These are phyloP conservation scores for Eurypyga helias DNA, from an alignment of 2,113 vertebrate species.

Conservation along the genomic window DNA sequence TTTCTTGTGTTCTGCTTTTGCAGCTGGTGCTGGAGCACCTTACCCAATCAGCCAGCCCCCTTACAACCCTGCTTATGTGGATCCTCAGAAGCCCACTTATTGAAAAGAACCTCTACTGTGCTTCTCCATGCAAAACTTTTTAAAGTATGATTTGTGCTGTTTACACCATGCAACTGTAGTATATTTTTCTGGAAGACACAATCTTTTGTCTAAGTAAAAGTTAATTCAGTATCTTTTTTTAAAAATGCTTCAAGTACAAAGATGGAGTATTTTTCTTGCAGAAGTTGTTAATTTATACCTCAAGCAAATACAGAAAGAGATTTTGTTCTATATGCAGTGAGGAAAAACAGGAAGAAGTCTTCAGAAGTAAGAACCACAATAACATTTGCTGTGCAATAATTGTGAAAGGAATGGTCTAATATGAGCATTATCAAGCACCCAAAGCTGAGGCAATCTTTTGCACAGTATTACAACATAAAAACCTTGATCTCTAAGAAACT, in stretches of 20 bases:
- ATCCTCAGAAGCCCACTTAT: constrained; percentile 77
- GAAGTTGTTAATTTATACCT: constrained; percentile 51
- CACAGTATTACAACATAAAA: constrained; percentile 2
- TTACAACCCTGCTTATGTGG: constrained; percentile 90
- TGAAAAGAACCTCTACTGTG: constrained; percentile 16
- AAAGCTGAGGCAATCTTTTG: constrained; percentile 28
- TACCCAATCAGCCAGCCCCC: constrained; percentile 80
- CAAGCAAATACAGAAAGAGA: neutral
- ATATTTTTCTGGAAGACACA: constrained; percentile 37
- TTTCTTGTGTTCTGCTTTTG: constrained; percentile 27
- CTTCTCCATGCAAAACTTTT: constrained; percentile 5
- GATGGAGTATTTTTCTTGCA: neutral
- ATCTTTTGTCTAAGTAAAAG: neutral
- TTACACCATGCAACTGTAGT: constrained; percentile 5
- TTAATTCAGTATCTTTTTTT: neutral
- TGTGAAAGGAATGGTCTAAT: neutral
- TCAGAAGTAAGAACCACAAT: neutral
- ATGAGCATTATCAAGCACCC: neutral
- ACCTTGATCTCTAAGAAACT: neutral
- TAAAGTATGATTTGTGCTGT: constrained; percentile 32
- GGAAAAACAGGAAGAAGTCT: neutral
- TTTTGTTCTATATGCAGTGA: neutral
- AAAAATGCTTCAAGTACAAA: neutral
- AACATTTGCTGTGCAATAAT: constrained; percentile 25
- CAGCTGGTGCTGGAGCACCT: constrained; percentile 70